Percentiles rank a stretch among this genome's conserved stretches.
Evolutionary conservation across 2,113 vertebrate genomes (phyloP).

Genomic region (Ellobius talpinus): DNA sequence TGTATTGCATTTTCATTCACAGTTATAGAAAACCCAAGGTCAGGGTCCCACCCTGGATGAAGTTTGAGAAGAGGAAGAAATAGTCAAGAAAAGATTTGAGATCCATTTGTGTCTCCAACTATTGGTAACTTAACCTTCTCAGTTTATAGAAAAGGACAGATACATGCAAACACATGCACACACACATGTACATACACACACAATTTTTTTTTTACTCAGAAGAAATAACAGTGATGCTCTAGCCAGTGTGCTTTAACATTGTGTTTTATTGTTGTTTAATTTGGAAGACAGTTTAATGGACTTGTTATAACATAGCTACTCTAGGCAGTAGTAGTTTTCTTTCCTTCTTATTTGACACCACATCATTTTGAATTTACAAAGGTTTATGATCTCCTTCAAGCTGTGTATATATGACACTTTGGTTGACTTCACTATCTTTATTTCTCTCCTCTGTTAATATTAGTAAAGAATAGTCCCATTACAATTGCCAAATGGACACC

Average conservation of each 20-base stretch:
- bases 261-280: neutral
- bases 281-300: neutral
- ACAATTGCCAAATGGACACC: rapidly evolving
- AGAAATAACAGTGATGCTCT: neutral
- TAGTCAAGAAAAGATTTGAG: neutral
- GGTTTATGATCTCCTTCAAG: neutral
- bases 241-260: neutral
- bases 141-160: neutral
- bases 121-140: neutral
- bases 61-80: neutral
- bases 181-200: neutral
- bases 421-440: neutral
- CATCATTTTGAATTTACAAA: neutral
- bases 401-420: neutral
- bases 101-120: neutral
- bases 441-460: neutral
- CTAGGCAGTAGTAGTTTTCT: neutral
- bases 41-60: neutral
- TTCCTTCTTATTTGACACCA: neutral
- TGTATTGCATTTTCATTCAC: neutral
- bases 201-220: neutral
- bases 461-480: no score
- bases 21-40: conserved; percentile 15
- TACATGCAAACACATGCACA: neutral
- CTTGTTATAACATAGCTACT: neutral